phyloP scores from a whole-genome alignment of 2,113 vertebrate genomes.

The Poeciliopsis occidentalis region DNA sequence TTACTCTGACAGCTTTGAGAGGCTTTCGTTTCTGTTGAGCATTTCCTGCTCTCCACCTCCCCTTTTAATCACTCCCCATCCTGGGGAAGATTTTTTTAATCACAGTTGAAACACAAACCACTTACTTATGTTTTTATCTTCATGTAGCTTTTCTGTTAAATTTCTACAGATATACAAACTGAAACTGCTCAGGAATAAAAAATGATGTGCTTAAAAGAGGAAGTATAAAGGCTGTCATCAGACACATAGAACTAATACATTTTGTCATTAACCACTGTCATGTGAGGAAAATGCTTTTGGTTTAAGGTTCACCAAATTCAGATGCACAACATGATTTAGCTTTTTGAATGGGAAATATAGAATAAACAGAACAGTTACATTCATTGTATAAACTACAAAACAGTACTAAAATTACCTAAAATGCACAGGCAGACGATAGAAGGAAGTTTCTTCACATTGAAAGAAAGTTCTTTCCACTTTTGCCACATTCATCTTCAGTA shows the following conservation, averaged over 20 bases:
- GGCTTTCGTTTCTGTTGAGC: too few relatives aligned
- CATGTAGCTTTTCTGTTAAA: not conserved
- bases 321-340: too few relatives aligned
- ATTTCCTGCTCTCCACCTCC: too few relatives aligned
- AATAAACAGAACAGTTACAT: too few relatives aligned
- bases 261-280: not conserved
- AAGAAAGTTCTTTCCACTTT: too few relatives aligned
- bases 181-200: not conserved
- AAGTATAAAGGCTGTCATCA: not conserved
- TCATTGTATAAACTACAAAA: too few relatives aligned
- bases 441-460: too few relatives aligned
- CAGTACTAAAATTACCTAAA: too few relatives aligned
- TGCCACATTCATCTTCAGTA: too few relatives aligned
- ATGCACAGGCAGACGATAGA: too few relatives aligned
- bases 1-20: too few relatives aligned
- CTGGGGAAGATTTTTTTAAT: not conserved
- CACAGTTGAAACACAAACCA: not conserved
- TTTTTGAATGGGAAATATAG: too few relatives aligned
- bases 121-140: not conserved
- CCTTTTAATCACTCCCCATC: not conserved
- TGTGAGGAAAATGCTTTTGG: not conserved
- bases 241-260: not conserved
- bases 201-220: not conserved
- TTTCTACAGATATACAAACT: not conserved
- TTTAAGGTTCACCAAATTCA: not conserved